These are phyloP conservation scores for Lagenorhynchus albirostris DNA, from an alignment of 2,113 vertebrate species.

Conservation along the genomic window DNA sequence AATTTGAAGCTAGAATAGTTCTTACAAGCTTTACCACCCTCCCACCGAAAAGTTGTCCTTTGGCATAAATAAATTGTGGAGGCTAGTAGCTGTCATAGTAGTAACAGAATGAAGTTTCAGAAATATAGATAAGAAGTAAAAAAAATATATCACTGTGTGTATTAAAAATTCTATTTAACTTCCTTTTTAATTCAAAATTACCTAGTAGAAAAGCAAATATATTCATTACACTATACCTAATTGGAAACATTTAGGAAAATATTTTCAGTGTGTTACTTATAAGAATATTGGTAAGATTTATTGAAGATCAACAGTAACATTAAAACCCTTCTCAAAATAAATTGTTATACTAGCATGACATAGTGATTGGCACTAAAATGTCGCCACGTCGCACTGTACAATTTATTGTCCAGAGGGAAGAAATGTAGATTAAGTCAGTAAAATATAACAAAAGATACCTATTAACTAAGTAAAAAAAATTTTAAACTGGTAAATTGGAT, in stretches of 20 bases:
- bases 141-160: neutral
- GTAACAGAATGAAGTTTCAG: neutral
- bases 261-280: neutral
- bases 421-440: neutral
- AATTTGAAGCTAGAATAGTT: neutral
- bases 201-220: neutral
- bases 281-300: constrained; percentile 2
- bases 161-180: constrained; percentile 14
- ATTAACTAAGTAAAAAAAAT: neutral
- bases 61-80: neutral
- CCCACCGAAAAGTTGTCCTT: neutral
- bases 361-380: neutral
- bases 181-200: neutral
- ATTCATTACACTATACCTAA: neutral
- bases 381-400: neutral
- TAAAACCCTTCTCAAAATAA: neutral
- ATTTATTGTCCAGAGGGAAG: neutral
- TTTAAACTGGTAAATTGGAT: neutral
- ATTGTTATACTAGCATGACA: neutral
- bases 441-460: neutral
- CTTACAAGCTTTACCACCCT: neutral
- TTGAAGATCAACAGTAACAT: neutral
- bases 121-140: neutral
- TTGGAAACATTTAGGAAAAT: constrained; percentile 19
- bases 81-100: neutral